Percentiles rank a stretch among this genome's conserved stretches.
phyloP scores from a whole-genome alignment of 2,113 vertebrate species.

The Lasiurus cinereus region DNA sequence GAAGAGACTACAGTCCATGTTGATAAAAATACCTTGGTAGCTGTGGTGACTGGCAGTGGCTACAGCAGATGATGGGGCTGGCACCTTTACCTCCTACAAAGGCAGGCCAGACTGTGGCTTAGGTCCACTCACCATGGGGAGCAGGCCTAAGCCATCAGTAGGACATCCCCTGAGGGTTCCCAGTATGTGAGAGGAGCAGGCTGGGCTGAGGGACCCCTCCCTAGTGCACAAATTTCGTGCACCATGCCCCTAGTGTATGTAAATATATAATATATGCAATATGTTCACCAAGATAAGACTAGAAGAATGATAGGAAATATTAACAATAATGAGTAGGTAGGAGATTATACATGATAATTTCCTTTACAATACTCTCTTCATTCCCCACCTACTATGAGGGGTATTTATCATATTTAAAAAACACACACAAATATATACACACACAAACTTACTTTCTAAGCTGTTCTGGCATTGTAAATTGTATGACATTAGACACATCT shows the following conservation, averaged over 20 bases:
- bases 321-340: not conserved
- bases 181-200: no score
- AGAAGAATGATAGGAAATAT: not conserved
- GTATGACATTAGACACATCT: not conserved
- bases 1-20: no score
- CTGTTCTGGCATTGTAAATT: not conserved
- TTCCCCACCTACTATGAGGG: not conserved
- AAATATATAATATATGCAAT: not conserved
- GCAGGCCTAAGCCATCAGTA: no score
- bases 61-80: no score
- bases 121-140: no score
- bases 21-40: no score
- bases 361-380: not conserved
- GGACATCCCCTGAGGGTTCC: no score
- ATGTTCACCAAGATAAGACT: not conserved
- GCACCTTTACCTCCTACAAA: no score
- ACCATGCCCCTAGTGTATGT: not conserved
- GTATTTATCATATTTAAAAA: not conserved
- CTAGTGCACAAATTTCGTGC: no score
- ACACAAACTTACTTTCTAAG: not conserved
- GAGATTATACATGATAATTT: not conserved
- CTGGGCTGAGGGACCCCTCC: no score
- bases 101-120: no score
- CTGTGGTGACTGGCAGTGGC: no score
- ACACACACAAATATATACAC: not conserved